Conservation (phyloP, 2,888 invertebrate genomes). For the Reticulitermes lucifugus region DNA sequence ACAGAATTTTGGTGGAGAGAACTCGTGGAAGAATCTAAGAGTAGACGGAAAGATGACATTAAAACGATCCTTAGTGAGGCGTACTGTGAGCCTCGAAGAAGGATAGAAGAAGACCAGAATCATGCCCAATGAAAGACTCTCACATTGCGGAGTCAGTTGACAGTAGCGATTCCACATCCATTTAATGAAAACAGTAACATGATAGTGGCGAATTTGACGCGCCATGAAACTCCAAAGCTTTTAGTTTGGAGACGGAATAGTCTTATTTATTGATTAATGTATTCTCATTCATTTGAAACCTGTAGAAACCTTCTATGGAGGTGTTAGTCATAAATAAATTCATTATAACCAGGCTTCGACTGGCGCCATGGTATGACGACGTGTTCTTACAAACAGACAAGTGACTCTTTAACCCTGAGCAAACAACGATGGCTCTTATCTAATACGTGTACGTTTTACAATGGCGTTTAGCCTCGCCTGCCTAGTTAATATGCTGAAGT, state of each 20-base stretch:
- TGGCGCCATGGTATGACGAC: constrained; percentile 19
- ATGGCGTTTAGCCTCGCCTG: not conserved
- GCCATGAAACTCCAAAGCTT: too few species aligned
- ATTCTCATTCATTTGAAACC: not conserved
- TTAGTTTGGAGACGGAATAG: not conserved
- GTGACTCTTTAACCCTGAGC: constrained; percentile 16
- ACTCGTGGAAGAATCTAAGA: too few species aligned
- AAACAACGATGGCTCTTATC: not conserved
- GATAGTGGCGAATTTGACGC: too few species aligned
- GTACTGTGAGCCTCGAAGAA: too few species aligned
- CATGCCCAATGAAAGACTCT: too few species aligned
- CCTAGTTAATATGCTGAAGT: not conserved
- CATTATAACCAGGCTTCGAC: not conserved
- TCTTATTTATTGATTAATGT: constrained; percentile 15
- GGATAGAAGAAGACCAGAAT: too few species aligned
- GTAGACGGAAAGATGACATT: too few species aligned
- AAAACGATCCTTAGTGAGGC: too few species aligned
- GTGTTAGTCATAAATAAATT: not conserved
- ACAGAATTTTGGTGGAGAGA: too few species aligned
- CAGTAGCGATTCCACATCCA: too few species aligned
- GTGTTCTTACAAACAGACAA: constrained; percentile 13
- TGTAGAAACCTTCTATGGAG: not conserved
- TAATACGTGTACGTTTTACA: constrained; percentile 21
- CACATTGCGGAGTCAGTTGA: too few species aligned
- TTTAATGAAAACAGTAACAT: too few species aligned